Conservation (phyloP, 1,140 invertebrate genomes). For the Drosophila albomicans region DNA sequence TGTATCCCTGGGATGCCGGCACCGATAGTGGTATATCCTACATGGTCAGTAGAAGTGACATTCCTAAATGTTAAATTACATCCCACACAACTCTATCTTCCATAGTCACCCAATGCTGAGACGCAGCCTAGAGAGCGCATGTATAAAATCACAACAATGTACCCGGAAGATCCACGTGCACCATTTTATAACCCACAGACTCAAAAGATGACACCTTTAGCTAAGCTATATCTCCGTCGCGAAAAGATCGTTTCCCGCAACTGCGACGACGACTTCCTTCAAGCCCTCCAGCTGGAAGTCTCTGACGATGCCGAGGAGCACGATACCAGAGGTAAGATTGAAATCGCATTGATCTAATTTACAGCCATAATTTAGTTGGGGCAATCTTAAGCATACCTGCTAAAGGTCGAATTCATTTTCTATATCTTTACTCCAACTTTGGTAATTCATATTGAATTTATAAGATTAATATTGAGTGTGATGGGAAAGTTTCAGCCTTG, state of each 20-base stretch:
- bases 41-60: constrained; percentile 87
- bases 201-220: constrained; percentile 92
- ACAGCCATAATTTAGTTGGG: no score
- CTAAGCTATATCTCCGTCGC: constrained; percentile 89
- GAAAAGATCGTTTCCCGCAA: constrained; percentile 90
- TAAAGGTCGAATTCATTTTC: no score
- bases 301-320: constrained; percentile 91
- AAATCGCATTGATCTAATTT: not conserved
- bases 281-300: constrained; percentile 87
- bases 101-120: constrained; percentile 93
- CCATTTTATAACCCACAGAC: constrained; percentile 95
- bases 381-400: no score
- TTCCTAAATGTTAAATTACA: no score
- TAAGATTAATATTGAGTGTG: no score
- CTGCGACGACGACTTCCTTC: constrained; percentile 89
- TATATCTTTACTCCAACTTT: no score
- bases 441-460: no score
- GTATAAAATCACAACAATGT: constrained; percentile 91
- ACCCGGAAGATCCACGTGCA: constrained; percentile 93
- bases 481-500: no score
- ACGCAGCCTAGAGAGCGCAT: constrained; percentile 93
- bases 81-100: not conserved
- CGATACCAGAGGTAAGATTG: constrained; percentile 88
- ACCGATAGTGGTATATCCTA: constrained; percentile 97
- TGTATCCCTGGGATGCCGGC: constrained; percentile 97